These are phyloP conservation scores for Leptodirus hochenwartii DNA, from an alignment of 2,888 invertebrate species.

Conservation along the genomic window DNA sequence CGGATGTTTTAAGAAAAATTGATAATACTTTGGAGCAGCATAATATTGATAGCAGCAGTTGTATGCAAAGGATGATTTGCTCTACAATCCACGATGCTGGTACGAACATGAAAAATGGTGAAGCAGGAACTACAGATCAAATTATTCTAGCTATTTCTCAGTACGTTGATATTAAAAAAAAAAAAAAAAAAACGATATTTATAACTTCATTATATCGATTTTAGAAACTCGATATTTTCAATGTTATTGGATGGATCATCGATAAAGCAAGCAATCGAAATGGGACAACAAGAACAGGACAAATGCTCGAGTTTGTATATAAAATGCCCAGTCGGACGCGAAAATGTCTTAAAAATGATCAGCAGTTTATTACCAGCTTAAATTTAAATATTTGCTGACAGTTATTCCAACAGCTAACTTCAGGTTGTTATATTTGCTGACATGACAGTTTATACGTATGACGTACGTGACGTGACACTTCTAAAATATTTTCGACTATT, in stretches of 20 bases:
- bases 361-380: slow-evolving; percentile 41
- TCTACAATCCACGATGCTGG: slow-evolving; percentile 54
- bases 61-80: slow-evolving; percentile 51
- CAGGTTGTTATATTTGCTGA: no score
- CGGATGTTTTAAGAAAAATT: slow-evolving; percentile 43
- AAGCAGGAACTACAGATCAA: slow-evolving; percentile 43
- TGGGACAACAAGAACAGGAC: slow-evolving; percentile 38
- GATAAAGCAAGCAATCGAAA: slow-evolving; percentile 48
- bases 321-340: slow-evolving; percentile 49
- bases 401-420: no score
- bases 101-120: slow-evolving; percentile 40
- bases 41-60: slow-evolving; percentile 52
- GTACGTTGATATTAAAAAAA: slow-evolving; percentile 25
- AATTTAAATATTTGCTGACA: no score
- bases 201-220: slow-evolving; percentile 15
- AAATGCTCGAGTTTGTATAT: slow-evolving; percentile 39
- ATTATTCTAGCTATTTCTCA: slow-evolving; percentile 40
- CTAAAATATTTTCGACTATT: no score
- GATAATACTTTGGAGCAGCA: slow-evolving; percentile 48
- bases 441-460: no score
- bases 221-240: slow-evolving; percentile 46
- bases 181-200: slow-evolving; percentile 2
- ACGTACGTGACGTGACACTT: no score
- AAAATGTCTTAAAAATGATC: slow-evolving; percentile 45
- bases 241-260: slow-evolving; percentile 55